Conservation (phyloP, 1,140 invertebrate genomes). For the Zaprionus taronus region DNA sequence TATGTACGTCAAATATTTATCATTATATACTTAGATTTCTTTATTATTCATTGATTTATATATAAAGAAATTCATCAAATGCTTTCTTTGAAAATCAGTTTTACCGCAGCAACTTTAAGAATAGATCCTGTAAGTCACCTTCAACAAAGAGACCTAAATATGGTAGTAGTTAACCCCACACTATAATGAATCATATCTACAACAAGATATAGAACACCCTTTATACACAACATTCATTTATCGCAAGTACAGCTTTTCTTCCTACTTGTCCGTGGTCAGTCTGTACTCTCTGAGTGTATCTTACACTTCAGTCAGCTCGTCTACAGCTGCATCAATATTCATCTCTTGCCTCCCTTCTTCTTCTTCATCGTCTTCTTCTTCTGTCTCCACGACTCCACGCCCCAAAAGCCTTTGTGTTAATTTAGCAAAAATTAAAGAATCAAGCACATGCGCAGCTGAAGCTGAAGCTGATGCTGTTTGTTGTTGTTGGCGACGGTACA, state of each 20-base stretch:
- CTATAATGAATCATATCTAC: too few relatives aligned
- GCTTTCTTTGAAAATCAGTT: too few relatives aligned
- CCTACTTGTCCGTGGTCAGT: constrained; percentile 16
- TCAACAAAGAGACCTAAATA: too few relatives aligned
- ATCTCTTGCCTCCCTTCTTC: constrained; percentile 14
- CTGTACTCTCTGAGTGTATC: constrained; percentile 23
- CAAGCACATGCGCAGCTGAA: constrained; percentile 30
- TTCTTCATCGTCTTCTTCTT: not conserved
- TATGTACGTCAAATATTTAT: too few relatives aligned
- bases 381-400: not conserved
- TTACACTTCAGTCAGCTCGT: constrained; percentile 1
- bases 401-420: constrained; percentile 46
- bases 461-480: not conserved
- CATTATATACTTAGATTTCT: too few relatives aligned
- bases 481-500: constrained; percentile 18
- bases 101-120: too few relatives aligned
- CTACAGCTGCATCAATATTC: constrained; percentile 43
- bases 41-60: too few relatives aligned
- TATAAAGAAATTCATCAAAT: too few relatives aligned
- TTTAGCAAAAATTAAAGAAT: constrained; percentile 47
- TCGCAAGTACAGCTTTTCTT: constrained; percentile 14
- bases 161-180: too few relatives aligned
- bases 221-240: constrained; percentile 5
- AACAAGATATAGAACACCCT: not conserved
- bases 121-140: too few relatives aligned